Evolutionary conservation across 2,797 vertebrate genomes (phyloP), one percentile per base, ranked within the genome.

Genomic region (Syndactyla subalaris): DNA sequence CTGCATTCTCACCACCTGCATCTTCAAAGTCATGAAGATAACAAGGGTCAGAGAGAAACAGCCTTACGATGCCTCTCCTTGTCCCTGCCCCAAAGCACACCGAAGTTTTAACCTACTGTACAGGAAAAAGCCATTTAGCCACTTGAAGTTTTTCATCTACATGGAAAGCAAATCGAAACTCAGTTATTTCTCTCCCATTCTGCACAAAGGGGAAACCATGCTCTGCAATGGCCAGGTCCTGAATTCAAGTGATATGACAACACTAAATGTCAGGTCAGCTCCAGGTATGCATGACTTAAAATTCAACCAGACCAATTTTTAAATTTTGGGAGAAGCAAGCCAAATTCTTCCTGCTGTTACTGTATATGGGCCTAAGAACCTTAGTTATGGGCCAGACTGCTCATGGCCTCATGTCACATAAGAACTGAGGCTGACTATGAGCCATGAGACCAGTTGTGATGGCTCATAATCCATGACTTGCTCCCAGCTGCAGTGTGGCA

Each of bases 251-350:
- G 52, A 79, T 49, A 73, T 24, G 41, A 76, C 4, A 16, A 46
- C 67, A 17, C 46, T 38, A 14, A 87, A 20, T 66, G 55, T 78
- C 66, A 49, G 27, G 46, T 70, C 51, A 82, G 45, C 48, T 85
- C 52, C 38, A 67, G 2, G 0, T 20, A 77, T 0, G 0, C 8
- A 21, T 4, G 12, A 39, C 72, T 85, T 38, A 76, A 75, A 75
- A 70, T 10, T 43, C 54, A 26, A 27, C n/a, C 20, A 61, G 51
- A 61, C 10, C 23, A 43, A 19, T 57, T 68, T 71, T 63, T 36
- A 32, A 54, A 51, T 51, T 86, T 54, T 61, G 48, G 48, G 65
- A 86, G 55, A 86, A 83, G 10, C 26, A 73, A 77, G 19, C 4
- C 11, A 54, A 61, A 71, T 76, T 66, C 6, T 70, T 83, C 43